A percentile compares a stretch with the other conserved stretches of the same genome.
Evolutionary conservation across 2,888 invertebrate genomes (phyloP).

Genomic region (Phyto melanocephala): DNA sequence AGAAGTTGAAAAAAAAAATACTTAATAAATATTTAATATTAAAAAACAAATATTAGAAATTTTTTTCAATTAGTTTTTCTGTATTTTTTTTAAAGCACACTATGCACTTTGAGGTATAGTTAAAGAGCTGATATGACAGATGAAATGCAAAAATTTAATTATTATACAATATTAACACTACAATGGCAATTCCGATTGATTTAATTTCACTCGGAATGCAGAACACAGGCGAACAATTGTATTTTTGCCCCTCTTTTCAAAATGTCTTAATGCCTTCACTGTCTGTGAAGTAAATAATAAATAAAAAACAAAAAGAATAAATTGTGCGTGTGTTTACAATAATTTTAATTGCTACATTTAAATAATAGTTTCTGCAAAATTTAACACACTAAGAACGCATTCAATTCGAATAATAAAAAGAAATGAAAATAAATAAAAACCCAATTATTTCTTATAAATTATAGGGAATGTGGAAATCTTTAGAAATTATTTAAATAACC

Average conservation of each 20-base stretch:
- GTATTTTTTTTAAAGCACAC: no score
- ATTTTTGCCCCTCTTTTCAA: not conserved
- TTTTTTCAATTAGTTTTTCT: no score
- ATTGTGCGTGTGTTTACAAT: conserved; percentile 40
- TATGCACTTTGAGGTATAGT: no score
- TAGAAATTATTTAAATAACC: not conserved
- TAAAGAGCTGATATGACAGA: no score
- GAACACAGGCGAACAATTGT: no score
- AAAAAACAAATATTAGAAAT: no score
- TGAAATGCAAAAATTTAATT: no score
- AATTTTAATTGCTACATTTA: conserved; percentile 46
- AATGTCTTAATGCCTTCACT: not conserved
- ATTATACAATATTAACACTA: no score
- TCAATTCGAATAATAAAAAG: conserved; percentile 1
- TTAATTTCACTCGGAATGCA: no score
- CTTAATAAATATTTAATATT: no score
- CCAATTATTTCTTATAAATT: conserved; percentile 15
- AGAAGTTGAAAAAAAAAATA: not conserved
- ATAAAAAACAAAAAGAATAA: not conserved
- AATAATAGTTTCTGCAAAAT: conserved; percentile 43
- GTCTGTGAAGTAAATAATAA: no score
- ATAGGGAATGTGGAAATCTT: not conserved
- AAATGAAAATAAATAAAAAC: conserved; percentile 22
- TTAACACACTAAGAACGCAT: conserved; percentile 14
- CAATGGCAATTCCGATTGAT: no score